Evolutionary conservation across 1,140 invertebrate species (phyloP).

Genomic region (Phocides pigmalion): DNA sequence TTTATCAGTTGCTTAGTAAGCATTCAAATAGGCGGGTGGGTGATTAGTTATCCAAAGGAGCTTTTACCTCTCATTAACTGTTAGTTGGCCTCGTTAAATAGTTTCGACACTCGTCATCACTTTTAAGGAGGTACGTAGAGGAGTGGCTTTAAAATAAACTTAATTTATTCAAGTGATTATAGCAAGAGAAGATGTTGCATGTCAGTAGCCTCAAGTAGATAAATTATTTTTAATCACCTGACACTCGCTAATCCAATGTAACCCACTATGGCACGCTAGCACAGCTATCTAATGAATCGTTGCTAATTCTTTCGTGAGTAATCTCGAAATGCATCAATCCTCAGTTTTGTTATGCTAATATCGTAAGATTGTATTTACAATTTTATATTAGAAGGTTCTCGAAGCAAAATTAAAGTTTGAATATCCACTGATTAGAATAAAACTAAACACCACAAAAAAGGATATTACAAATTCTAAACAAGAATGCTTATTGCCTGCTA

Average conservation of each 20-base stretch:
- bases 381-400: no score
- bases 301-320: not conserved
- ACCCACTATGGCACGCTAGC: not conserved
- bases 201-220: conserved; percentile 7
- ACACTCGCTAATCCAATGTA: not conserved
- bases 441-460: no score
- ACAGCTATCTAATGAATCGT: not conserved
- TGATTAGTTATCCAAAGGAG: conserved; percentile 70
- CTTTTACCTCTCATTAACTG: conserved; percentile 79
- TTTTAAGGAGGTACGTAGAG: conserved; percentile 35
- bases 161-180: not conserved
- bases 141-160: conserved; percentile 17
- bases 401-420: no score
- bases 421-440: no score
- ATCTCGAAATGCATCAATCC: not conserved
- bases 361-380: no score
- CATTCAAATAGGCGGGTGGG: conserved; percentile 56
- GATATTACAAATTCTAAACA: no score
- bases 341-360: not conserved
- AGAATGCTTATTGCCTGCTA: no score
- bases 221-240: conserved; percentile 12
- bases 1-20: conserved; percentile 52
- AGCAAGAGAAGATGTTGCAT: conserved; percentile 1
- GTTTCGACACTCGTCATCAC: conserved; percentile 60
- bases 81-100: conserved; percentile 69